Base-by-base conservation (phyloP, 2,797 vertebrate genomes). In the Anguilla pacifica region DNA sequence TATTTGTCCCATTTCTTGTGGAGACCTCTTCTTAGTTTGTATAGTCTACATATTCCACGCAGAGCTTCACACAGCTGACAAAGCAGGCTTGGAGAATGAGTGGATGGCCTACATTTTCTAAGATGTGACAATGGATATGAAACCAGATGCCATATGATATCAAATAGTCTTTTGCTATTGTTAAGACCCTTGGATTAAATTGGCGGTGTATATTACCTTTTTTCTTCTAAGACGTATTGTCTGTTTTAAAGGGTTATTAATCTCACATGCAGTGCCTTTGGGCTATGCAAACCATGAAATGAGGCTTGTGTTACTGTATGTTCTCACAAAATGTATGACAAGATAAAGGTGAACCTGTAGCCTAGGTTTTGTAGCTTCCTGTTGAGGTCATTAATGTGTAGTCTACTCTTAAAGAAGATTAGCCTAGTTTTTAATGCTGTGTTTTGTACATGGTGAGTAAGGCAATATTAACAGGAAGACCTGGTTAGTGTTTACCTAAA, bases 191-290 rank as follows among this genome's bases (percentile, higher is more conserved):
- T 39, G 74, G 74, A 77, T 77, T 35, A 77, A 77, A 77, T 35
- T 77, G 31, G 13, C 35, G 1, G 74, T 77, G 43, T 77, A 77
- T 43, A 77, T 77, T 77, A 77, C 74, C 74, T 43, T 77, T 77
- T 43, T 77, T 77, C 39, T 77, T 6, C 3, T 3, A 77, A 77
- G 31, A 13, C 28, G 3, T n/a, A 39, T 77, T 77, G 72, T 77
- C 72, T 74, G 31, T 67, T 77, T 77, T 39, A 77, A 39, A 77
- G 79, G 46, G 79, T 51, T n/a, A 25, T 82, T 82, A 82, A 51
- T 51, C 6, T n/a, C 19, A n/a, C 79, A 51, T 51, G 6, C 43
- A 51, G n/a, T 82, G 46, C 79, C 79, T 51, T 82, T 46, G 43
- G 79, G 79, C 74, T 15, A 6, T n/a, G n/a, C 39, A 81, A 81